Base-by-base conservation (phyloP, 64 coral and sea anemone genomes). In the Pachyseris speciosa region DNA sequence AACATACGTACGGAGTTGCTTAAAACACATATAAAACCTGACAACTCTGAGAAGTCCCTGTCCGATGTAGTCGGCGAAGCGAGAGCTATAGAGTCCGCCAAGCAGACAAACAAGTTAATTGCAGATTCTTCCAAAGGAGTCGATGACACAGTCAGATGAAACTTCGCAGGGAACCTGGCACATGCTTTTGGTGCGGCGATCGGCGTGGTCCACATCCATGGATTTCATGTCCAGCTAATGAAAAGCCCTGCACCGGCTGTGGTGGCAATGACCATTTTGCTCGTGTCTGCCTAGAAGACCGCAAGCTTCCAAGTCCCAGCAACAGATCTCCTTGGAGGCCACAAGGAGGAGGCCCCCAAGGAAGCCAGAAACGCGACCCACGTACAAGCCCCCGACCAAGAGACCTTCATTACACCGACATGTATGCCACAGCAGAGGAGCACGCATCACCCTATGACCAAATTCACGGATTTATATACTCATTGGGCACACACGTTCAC, bases 121-220 rank as follows among this genome's bases (percentile, higher is more conserved):
- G 57, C 57, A 1, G 58, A 65, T 11, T 65, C 36, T 55, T 84
- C 47, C 10, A 87, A 74, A 87, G 31, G 85, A 72, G 79, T 78
- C 25, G 34, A 64, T 27, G 57, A 74, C 90, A 92, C 81, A 92
- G 69, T 38, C 80, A 92, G 43, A 92, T 86, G 80, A 92, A 86
- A 75, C 90, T 92, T 10, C 30, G 81, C 67, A 41, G 90, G 29
- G 81, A 86, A 67, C 57, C 90, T 75, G 90, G 90, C 5, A 92
- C 90, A 41, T 92, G 81, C 68, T 80, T 83, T 34, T 92, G 83
- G 90, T 85, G 89, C 83, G 79, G 79, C 16, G 78, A 92, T 22
- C 79, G 10, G 28, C 47, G 50, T 71, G 67, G 89, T 19, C 78
- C 79, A 40, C 80, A 92, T n/a, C 65, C 45, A n/a, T 91, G 78